Evolutionary conservation across 2,888 invertebrate species (phyloP).

Genomic region (Melanchra persicariae): DNA sequence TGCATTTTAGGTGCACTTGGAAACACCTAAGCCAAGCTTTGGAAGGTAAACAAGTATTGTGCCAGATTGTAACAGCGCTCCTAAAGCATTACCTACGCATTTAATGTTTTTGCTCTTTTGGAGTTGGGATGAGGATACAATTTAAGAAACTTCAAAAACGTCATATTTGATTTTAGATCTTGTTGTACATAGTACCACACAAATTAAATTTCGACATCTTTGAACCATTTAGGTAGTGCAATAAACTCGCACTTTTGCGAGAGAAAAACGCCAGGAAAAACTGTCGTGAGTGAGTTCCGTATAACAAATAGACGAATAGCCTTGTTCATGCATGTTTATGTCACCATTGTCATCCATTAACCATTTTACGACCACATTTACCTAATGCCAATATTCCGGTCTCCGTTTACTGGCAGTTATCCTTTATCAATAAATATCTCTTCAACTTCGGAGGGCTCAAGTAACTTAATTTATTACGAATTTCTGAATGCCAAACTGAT

Average conservation of each 20-base stretch:
- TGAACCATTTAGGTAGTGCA: not conserved
- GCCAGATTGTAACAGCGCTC: slow-evolving; percentile 9
- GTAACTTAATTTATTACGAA: slow-evolving; percentile 59
- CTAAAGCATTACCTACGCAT: not conserved
- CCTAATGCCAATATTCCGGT: slow-evolving; percentile 48
- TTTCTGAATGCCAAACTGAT: slow-evolving; percentile 54
- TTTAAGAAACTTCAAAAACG: too few relatives aligned
- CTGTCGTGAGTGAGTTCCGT: not conserved
- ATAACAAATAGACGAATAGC: slow-evolving; percentile 10
- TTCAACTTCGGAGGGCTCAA: slow-evolving; percentile 60
- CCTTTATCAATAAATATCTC: slow-evolving; percentile 61
- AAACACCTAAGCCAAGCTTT: slow-evolving; percentile 24
- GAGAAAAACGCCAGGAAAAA: slow-evolving; percentile 7
- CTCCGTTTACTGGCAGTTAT: slow-evolving; percentile 68
- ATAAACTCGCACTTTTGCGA: not conserved
- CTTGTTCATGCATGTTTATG: slow-evolving; percentile 15
- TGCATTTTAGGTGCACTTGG: slow-evolving; percentile 12
- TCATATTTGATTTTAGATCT: too few relatives aligned
- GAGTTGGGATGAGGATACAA: not conserved
- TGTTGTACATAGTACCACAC: not conserved
- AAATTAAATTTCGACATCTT: not conserved
- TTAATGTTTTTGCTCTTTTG: slow-evolving; percentile 12
- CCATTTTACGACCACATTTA: slow-evolving; percentile 42
- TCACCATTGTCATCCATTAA: slow-evolving; percentile 9
- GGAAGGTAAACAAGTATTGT: slow-evolving; percentile 26